A percentile compares a stretch with the other conserved stretches of the same genome.
These are phyloP conservation scores for Danio albolineatus DNA, from an alignment of 2,797 vertebrate genomes.

Conservation along the genomic window DNA sequence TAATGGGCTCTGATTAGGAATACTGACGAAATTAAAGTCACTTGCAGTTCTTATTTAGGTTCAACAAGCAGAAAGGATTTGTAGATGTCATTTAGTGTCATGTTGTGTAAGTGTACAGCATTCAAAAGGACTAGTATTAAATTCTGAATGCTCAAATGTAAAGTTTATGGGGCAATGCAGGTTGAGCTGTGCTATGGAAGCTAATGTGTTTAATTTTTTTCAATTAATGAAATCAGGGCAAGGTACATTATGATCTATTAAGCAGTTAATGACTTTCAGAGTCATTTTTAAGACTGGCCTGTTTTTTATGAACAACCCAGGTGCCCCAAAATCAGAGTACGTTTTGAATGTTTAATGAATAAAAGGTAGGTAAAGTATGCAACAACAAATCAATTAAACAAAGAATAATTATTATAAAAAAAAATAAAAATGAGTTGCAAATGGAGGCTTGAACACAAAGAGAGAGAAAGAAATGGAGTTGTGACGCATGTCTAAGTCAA, in stretches of 20 bases:
- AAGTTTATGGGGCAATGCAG: not conserved
- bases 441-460: not conserved
- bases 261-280: not conserved
- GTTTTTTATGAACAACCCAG: not conserved
- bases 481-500: not conserved
- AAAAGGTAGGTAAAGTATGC: not conserved
- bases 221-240: not conserved
- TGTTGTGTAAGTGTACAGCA: not conserved
- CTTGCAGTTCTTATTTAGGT: not conserved
- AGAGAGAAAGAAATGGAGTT: not conserved
- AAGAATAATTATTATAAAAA: no score
- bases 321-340: not conserved
- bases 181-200: not conserved
- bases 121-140: not conserved
- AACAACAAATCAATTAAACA: not conserved
- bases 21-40: constrained; percentile 11
- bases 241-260: not conserved
- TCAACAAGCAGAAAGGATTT: not conserved
- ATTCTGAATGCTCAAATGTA: constrained; percentile 14
- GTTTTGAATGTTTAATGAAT: not conserved
- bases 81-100: not conserved
- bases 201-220: constrained; percentile 1
- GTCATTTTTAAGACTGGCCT: not conserved
- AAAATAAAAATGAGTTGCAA: not conserved
- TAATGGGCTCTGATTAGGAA: constrained; percentile 12